Base-by-base conservation (phyloP, 1,140 invertebrate genomes). In the Caenorhabditis brenneri region DNA sequence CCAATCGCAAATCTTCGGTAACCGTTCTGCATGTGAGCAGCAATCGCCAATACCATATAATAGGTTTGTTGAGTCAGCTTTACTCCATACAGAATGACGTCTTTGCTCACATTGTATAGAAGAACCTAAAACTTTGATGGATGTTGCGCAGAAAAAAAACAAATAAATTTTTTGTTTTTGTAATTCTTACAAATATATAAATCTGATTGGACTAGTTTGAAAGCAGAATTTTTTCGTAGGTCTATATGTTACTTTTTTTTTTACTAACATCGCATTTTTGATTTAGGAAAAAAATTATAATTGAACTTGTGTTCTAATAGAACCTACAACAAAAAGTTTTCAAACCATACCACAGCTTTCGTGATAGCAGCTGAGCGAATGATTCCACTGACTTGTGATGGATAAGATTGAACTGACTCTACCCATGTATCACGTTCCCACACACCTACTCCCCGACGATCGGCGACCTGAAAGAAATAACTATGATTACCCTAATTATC, bases 351-450 rank as follows among this genome's bases (percentile, higher is more conserved):
- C 46, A 88, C 80, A 48, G 90, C 69, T 82, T 91, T 89, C 3
- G 81, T 83, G 24, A 90, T 60, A 24, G 89, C 65, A 24, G 88
- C 85, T 33, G 69, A 36, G 7, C 83, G 78, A 24, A 90, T 55
- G 16, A 91, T 88, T 53, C 89, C 85, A n/a, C 48, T 65, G 0
- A 83, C 79, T 79, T 89, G 86, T 22, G 87, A 82, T 19, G 89
- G 89, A 22, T 86, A 86, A 12, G 88, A 88, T 22, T 82, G 83
- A 19, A 90, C 79, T 15, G 84, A 84, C 74, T 90, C 89, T 6
- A 91, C 90, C 88, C 87, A 89, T 16, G 88, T 86, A 42, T 85
- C 84, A 5, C 89, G 84, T 48, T 90, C 88, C 89, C 89, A 90
- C 10, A 90, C 82, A 9, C 89, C 89, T 19, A 90, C 81, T 9